A percentile compares a stretch with the other conserved stretches of the same genome.
These are phyloP conservation scores for Drosophila grimshawi DNA, from an alignment of 1,140 invertebrate species.

Conservation along the genomic window DNA sequence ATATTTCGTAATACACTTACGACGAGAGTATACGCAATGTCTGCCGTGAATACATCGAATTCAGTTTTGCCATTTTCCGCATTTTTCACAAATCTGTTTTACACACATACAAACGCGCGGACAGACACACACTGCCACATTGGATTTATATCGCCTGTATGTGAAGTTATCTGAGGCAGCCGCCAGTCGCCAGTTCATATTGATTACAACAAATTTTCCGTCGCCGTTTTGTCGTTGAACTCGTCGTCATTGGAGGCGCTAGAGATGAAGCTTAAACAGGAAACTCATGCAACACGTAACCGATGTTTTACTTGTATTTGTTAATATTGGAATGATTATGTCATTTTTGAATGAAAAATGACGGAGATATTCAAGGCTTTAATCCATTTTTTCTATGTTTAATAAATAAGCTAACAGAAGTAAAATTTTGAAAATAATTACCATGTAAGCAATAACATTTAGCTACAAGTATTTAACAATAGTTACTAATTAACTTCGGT, in stretches of 20 bases:
- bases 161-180: slow-evolving; percentile 74
- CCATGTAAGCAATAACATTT: too few species aligned
- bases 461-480: too few species aligned
- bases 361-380: background rate
- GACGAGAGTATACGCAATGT: slow-evolving; percentile 60
- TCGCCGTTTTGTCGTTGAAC: slow-evolving; percentile 64
- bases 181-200: slow-evolving; percentile 79
- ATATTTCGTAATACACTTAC: slow-evolving; percentile 64
- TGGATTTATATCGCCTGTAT: slow-evolving; percentile 43
- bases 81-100: slow-evolving; percentile 82
- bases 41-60: slow-evolving; percentile 75
- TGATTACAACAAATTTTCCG: slow-evolving; percentile 81
- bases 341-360: slow-evolving; percentile 1
- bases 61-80: slow-evolving; percentile 82
- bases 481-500: too few species aligned
- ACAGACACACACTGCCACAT: slow-evolving; percentile 26
- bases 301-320: slow-evolving; percentile 34
- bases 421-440: background rate
- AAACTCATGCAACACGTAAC: slow-evolving; percentile 38
- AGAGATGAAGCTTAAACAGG: slow-evolving; percentile 26
- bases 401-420: background rate
- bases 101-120: slow-evolving; percentile 37
- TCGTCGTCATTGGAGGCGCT: slow-evolving; percentile 28
- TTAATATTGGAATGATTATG: slow-evolving; percentile 9
- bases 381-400: slow-evolving; percentile 1